These are phyloP conservation scores for Lymantria monacha DNA, from an alignment of 2,888 invertebrate genomes.

Conservation along the genomic window DNA sequence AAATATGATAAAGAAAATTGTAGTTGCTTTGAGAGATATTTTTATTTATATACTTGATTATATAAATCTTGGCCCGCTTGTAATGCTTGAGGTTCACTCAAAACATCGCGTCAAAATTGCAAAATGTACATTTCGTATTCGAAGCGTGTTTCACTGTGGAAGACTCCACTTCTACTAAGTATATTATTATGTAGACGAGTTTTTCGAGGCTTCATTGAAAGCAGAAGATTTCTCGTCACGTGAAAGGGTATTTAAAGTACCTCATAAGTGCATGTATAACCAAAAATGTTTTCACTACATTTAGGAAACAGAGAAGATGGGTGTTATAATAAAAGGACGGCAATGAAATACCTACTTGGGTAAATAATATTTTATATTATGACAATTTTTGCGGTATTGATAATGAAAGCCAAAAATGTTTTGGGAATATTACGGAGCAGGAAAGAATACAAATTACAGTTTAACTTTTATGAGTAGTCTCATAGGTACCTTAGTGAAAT, in stretches of 20 bases:
- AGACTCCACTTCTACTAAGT: conserved; percentile 32
- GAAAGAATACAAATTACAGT: conserved; percentile 21
- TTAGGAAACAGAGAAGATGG: conserved; percentile 4
- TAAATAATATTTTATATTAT: conserved; percentile 27
- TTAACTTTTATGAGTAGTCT: conserved; percentile 13
- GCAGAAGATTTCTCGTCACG: conserved; percentile 30
- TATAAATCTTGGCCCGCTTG: not conserved
- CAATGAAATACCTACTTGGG: conserved; percentile 19
- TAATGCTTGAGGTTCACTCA: conserved; percentile 1
- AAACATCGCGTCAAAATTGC: conserved; percentile 19
- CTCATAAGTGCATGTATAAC: conserved; percentile 18
- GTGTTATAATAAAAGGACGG: conserved; percentile 9
- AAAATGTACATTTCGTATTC: conserved; percentile 27
- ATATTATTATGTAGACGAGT: conserved; percentile 39
- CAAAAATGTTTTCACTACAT: conserved; percentile 5
- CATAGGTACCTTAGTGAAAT: no score
- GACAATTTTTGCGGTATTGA: conserved; percentile 28
- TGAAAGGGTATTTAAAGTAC: conserved; percentile 29
- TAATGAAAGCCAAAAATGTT: conserved; percentile 19
- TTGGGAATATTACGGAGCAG: conserved; percentile 1
- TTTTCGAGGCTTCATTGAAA: conserved; percentile 34
- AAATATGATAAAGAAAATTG: no score
- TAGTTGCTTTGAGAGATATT: not conserved
- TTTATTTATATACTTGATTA: not conserved
- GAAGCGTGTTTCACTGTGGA: conserved; percentile 23